A percentile compares a stretch with the other conserved stretches of the same genome.
Conservation (phyloP, 37 sponge, comb jelly and placozoan genomes). For the Spongia lamella region DNA sequence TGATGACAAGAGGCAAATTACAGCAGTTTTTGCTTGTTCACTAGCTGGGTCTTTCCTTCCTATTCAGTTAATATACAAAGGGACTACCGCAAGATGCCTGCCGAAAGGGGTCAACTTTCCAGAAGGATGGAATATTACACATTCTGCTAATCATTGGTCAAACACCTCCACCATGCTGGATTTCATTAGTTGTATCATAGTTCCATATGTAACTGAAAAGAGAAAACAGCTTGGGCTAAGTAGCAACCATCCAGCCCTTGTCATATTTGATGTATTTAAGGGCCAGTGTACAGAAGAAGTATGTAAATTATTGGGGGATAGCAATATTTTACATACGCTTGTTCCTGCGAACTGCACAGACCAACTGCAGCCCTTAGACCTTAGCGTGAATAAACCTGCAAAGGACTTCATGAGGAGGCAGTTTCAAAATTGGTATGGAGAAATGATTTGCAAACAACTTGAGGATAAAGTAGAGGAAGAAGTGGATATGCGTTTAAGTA, state of each 20-base stretch:
- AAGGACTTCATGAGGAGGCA: neutral
- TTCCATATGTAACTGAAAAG: neutral
- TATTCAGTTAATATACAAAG: neutral
- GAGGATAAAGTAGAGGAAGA: no score
- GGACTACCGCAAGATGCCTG: neutral
- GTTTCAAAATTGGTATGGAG: slow-evolving; percentile 21
- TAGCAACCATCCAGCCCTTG: neutral
- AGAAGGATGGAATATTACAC: slow-evolving; percentile 6
- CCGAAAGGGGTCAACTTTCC: neutral
- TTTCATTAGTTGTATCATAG: neutral
- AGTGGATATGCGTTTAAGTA: no score
- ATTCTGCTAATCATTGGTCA: slow-evolving; percentile 1
- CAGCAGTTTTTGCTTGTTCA: slow-evolving; percentile 15
- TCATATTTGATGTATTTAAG: no score
- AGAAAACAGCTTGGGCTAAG: neutral
- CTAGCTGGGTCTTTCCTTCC: slow-evolving; percentile 4
- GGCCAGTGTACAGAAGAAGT: slow-evolving; percentile 26
- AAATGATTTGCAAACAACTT: slow-evolving; percentile 5
- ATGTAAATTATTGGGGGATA: slow-evolving; percentile 7
- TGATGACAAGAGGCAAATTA: slow-evolving; percentile 8
- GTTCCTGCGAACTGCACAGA: slow-evolving; percentile 31
- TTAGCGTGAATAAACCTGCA: slow-evolving; percentile 34
- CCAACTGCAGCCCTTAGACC: slow-evolving; percentile 25
- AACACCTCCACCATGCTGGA: neutral
- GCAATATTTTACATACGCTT: slow-evolving; percentile 8